Evolutionary conservation across 2,113 vertebrate species (phyloP), one percentile per base, ranked within the genome.

Genomic region (Ondatra zibethicus): DNA sequence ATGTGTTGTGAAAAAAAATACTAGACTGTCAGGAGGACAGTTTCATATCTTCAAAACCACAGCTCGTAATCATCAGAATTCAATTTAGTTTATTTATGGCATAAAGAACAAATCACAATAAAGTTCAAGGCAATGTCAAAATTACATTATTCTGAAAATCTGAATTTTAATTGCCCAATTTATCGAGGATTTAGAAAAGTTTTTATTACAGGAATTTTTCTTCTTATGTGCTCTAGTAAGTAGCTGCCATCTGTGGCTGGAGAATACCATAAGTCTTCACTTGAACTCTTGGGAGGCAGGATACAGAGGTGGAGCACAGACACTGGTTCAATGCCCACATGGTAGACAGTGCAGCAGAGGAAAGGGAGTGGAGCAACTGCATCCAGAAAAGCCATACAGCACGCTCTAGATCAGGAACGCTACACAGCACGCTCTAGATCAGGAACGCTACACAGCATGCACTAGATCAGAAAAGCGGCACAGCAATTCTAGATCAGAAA

Each of bases 91-190:
- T 78, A 92, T 82, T 55, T 82, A 87, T 11, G 31, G 39, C 45
- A 94, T 52, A 68, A 1, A 91, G 9, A 86, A 27, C 66, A 94
- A 94, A 89, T 73, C 11, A 75, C 45, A 89, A 61, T 55, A 86
- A 42, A 92, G 29, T 36, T 93, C 5, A 92, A 93, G n/a, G 87
- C 52, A 89, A 87, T 95, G 80, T 47, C 52, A 93, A 96, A 95
- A 75, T 70, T 73, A 75, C 4, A 78, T 73, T 80, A 89, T 72
- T 29, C 13, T 96, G 36, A 25, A 78, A 89, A 89, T 45, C 3
- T 66, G 52, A 91, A 84, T 77, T 84, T 72, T 50, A 96, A 94
- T 65, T 91, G 45, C 14, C 95, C 36, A 89, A 52, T 36, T 96
- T 86, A 65, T 75, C 63, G 73, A 86, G 65, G 78, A 94, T 12